Percentiles rank a stretch among this genome's conserved stretches.
phyloP scores from a whole-genome alignment of 2,797 vertebrate species.

The Hozukius guyotensis region DNA sequence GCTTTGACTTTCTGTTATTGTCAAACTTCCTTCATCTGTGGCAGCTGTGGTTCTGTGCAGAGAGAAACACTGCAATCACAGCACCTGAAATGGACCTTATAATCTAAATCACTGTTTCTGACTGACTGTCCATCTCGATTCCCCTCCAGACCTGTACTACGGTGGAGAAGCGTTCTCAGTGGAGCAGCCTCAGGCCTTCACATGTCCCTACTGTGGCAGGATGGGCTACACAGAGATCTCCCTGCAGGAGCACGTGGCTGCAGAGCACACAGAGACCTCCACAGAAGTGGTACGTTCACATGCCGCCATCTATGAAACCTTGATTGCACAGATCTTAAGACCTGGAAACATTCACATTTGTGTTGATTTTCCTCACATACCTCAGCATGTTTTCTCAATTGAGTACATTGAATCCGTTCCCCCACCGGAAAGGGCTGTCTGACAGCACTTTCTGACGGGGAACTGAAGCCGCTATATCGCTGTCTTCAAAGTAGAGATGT shows the following conservation, averaged over 20 bases:
- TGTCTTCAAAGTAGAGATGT: no score
- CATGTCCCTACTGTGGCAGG: slow-evolving; percentile 98
- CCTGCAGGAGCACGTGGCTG: slow-evolving; percentile 98
- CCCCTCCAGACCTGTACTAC: slow-evolving; percentile 94
- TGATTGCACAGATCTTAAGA: neutral
- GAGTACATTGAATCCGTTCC: neutral
- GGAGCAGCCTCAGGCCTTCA: slow-evolving; percentile 98
- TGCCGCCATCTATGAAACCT: neutral
- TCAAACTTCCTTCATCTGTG: neutral
- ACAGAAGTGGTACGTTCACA: slow-evolving; percentile 93
- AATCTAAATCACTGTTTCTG: neutral
- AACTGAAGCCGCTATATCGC: no score
- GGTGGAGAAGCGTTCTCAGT: slow-evolving; percentile 98
- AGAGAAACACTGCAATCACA: neutral
- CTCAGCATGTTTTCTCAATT: neutral
- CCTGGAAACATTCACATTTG: neutral
- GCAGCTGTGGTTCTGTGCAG: neutral
- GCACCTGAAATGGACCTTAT: neutral
- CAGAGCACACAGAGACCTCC: slow-evolving; percentile 97
- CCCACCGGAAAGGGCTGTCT: no score
- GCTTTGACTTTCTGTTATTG: neutral
- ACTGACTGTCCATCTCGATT: slow-evolving; percentile 28
- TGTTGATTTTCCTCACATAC: neutral
- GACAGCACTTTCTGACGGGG: no score
- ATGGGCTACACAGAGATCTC: slow-evolving; percentile 99